Percentiles rank a stretch among this genome's conserved stretches.
These are phyloP conservation scores for Melanostoma mellinum DNA, from an alignment of 2,888 invertebrate genomes.

Conservation along the genomic window DNA sequence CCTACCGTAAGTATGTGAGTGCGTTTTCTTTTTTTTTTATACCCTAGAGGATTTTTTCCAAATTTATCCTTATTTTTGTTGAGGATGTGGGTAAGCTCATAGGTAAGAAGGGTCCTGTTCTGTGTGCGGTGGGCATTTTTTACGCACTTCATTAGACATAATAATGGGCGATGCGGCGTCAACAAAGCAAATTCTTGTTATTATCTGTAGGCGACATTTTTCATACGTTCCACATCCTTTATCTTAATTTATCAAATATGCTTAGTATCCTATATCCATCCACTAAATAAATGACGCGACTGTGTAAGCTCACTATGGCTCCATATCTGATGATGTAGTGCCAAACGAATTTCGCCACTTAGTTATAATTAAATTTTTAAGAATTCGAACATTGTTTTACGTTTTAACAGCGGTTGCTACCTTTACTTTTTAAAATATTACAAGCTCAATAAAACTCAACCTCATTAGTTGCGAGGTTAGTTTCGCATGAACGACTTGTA, in stretches of 20 bases:
- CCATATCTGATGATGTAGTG: too few species aligned
- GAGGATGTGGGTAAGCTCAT: slow-evolving; percentile 31
- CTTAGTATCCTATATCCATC: background rate
- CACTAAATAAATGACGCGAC: too few species aligned
- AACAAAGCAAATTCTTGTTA: slow-evolving; percentile 14
- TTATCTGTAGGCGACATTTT: background rate
- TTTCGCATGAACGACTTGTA: too few species aligned
- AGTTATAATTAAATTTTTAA: too few species aligned
- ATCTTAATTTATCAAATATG: slow-evolving; percentile 14
- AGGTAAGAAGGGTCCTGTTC: background rate
- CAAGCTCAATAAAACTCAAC: too few species aligned
- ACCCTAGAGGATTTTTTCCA: background rate
- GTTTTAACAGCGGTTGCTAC: too few species aligned
- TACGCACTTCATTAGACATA: slow-evolving; percentile 58
- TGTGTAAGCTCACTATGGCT: too few species aligned
- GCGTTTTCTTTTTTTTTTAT: slow-evolving; percentile 5
- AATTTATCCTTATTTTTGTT: background rate
- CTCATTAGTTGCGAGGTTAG: too few species aligned
- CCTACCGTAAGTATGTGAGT: slow-evolving; percentile 12
- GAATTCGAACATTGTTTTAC: too few species aligned
- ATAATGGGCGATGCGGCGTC: slow-evolving; percentile 49
- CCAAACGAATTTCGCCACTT: too few species aligned
- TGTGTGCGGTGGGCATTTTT: background rate
- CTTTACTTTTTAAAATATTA: too few species aligned
- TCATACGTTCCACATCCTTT: slow-evolving; percentile 9